Conservation (phyloP, 2,888 invertebrate species). For the Phorcus lineatus region DNA sequence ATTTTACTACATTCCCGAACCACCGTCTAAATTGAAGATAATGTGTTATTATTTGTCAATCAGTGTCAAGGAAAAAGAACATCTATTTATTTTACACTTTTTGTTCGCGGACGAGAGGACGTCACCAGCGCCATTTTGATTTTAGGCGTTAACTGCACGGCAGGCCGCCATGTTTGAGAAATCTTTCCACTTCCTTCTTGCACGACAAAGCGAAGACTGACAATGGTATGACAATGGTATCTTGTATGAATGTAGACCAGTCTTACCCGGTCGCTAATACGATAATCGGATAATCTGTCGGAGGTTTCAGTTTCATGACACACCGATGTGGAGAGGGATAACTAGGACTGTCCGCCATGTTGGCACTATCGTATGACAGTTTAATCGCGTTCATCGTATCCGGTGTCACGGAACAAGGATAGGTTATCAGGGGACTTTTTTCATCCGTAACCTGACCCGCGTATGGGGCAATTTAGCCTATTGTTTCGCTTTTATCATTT, state of each 20-base stretch:
- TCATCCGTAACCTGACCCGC: not conserved
- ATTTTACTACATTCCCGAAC: not conserved
- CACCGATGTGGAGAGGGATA: slow-evolving; percentile 3
- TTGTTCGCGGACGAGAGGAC: not conserved
- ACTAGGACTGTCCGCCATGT: not conserved
- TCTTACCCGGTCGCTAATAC: slow-evolving; percentile 1
- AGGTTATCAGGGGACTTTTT: slow-evolving; percentile 15
- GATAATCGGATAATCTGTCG: slow-evolving; percentile 16
- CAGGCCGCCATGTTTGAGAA: not conserved
- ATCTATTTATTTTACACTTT: slow-evolving; percentile 21
- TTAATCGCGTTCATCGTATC: slow-evolving; percentile 14
- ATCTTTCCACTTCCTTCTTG: not conserved
- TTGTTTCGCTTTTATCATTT: slow-evolving; percentile 21
- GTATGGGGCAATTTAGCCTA: not conserved
- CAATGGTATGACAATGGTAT: not conserved
- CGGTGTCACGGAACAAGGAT: not conserved
- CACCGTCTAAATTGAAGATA: slow-evolving; percentile 24
- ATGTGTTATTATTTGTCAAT: slow-evolving; percentile 24
- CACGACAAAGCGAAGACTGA: not conserved
- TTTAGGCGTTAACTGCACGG: not conserved
- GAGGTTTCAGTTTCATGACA: not conserved
- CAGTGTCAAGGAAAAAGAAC: slow-evolving; percentile 17
- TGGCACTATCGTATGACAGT: not conserved
- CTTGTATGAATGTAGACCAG: not conserved
- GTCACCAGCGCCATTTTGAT: slow-evolving; percentile 15